A percentile compares a stretch with the other conserved stretches of the same genome.
These are phyloP conservation scores for Orthochromis indermauri DNA, from an alignment of 2,113 vertebrate genomes.

Conservation along the genomic window DNA sequence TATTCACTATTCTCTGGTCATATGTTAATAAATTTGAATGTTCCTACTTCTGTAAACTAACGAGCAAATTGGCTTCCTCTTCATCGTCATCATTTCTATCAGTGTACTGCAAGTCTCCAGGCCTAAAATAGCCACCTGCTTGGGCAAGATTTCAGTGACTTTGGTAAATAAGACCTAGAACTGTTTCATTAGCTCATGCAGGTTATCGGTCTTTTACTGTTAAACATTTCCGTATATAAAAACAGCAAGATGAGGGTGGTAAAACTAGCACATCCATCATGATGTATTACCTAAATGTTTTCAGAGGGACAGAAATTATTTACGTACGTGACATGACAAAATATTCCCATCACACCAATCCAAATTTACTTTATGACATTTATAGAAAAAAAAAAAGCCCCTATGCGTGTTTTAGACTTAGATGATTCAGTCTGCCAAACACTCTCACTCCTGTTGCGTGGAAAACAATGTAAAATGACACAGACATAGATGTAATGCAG, in stretches of 20 bases:
- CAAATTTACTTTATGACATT: background rate
- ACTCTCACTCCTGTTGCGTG: fast-evolving
- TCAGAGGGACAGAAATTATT: background rate
- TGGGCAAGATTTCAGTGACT: background rate
- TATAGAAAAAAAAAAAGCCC: fast-evolving
- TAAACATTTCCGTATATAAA: background rate
- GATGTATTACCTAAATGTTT: background rate
- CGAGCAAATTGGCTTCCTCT: background rate
- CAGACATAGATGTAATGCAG: too few species aligned
- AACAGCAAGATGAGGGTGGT: background rate
- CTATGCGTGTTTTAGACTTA: background rate
- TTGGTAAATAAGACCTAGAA: background rate
- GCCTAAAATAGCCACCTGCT: background rate
- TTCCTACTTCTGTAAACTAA: background rate
- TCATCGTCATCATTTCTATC: background rate
- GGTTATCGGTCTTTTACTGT: background rate
- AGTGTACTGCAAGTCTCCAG: background rate
- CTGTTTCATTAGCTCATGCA: background rate
- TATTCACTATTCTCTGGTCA: background rate
- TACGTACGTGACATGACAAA: background rate
- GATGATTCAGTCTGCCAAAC: background rate
- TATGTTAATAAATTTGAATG: background rate
- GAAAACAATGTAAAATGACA: background rate
- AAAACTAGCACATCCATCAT: background rate
- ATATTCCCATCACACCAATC: background rate